phyloP scores from a whole-genome alignment of 2,888 invertebrate genomes.

The Drosophila buzzatii region DNA sequence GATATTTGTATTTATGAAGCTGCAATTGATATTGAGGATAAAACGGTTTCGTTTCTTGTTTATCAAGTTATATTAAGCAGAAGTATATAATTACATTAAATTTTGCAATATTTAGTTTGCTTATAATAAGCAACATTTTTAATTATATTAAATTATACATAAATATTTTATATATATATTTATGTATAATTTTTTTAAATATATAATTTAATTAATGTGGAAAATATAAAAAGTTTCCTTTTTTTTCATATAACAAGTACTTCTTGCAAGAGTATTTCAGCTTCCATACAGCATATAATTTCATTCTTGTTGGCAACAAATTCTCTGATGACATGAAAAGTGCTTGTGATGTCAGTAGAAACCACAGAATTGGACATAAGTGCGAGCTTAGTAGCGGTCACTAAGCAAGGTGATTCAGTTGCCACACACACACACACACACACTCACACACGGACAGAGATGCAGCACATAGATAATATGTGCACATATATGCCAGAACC shows the following conservation, averaged over 20 bases:
- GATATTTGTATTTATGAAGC: too few relatives aligned
- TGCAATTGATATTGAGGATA: neutral
- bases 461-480: too few relatives aligned
- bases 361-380: slow-evolving; percentile 24
- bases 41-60: neutral
- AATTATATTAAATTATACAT: too few relatives aligned
- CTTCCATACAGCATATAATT: neutral
- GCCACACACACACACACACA: neutral
- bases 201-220: too few relatives aligned
- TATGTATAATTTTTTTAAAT: too few relatives aligned
- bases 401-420: slow-evolving; percentile 41
- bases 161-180: too few relatives aligned
- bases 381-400: slow-evolving; percentile 39
- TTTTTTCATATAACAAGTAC: neutral
- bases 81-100: too few relatives aligned
- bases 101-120: too few relatives aligned
- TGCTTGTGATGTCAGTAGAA: slow-evolving; percentile 16
- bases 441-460: neutral
- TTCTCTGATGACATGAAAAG: slow-evolving; percentile 39
- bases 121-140: too few relatives aligned
- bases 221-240: too few relatives aligned
- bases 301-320: slow-evolving; percentile 16
- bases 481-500: too few relatives aligned
- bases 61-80: neutral
- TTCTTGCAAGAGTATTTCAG: neutral